Base-by-base conservation (phyloP, 2,113 vertebrate genomes). In the Podocnemis expansa region DNA sequence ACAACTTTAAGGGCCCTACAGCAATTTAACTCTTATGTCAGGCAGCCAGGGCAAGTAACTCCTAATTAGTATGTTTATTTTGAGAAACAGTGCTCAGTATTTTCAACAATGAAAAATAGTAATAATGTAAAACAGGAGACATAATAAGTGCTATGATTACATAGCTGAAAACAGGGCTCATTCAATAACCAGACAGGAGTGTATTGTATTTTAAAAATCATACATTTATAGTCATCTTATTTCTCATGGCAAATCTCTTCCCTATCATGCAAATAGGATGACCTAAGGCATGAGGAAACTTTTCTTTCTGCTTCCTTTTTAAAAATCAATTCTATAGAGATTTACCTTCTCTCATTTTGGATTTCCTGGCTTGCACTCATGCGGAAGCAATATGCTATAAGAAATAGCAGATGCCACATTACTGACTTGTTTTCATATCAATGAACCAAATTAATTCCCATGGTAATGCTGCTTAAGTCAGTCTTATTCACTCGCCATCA, bases 261-360 rank as follows among this genome's bases (percentile, higher is more conserved):
- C 17, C n/a, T 70, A 10, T 16, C n/a, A n/a, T 21, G n/a, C 2
- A 86, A n/a, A 81, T 88, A 79, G 89, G 56, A 54, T 2, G 3
- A 87, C 63, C 76, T 34, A 93, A 90, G 78, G 90, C 90, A 31
- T 1, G 1, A 97, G 82, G 78, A 91, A 88, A 88, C 81, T 55
- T 85, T 75, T 82, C 85, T 94, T 89, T 47, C 94, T 84, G 56
- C 95, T 63, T 16, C 91, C 88, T 92, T 96, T 95, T 96, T 92
- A 88, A 88, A 93, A 70, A 90, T 82, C 8, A 1, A 88, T 79
- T 86, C 89, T 94, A 54, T 94, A 91, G 91, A 91, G 87, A 95
- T 96, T 95, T 96, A 97, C 94, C 96, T 97, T 82, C 86, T 95
- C 94, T 94, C 51, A 54, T 89, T 96, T 93, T 96, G 94, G 92